phyloP scores from a whole-genome alignment of 2,888 invertebrate species.

The Ecdyonurus torrentis region DNA sequence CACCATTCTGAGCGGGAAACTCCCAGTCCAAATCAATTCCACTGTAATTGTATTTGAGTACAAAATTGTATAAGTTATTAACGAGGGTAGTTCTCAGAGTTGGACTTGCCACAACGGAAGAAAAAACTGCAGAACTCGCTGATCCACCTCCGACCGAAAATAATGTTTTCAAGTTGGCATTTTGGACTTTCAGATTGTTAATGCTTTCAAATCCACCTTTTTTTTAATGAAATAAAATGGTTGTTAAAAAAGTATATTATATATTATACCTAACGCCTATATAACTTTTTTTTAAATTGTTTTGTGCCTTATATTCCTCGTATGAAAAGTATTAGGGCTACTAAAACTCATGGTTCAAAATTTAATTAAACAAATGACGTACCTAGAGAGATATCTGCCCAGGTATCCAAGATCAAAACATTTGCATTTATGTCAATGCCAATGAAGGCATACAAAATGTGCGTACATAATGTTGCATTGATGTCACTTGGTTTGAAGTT shows the following conservation, averaged over 20 bases:
- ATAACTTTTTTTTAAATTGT: too few species aligned
- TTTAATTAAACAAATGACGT: background rate
- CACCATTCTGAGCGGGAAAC: slow-evolving; percentile 42
- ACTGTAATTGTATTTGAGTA: slow-evolving; percentile 41
- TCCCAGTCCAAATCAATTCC: slow-evolving; percentile 62
- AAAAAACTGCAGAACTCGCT: background rate
- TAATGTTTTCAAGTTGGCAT: background rate
- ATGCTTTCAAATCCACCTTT: background rate
- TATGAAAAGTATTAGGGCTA: too few species aligned
- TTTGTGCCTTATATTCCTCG: too few species aligned
- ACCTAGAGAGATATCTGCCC: slow-evolving; percentile 37
- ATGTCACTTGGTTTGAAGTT: slow-evolving; percentile 51
- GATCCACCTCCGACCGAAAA: background rate
- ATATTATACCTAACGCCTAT: too few species aligned
- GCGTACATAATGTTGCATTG: slow-evolving; percentile 52
- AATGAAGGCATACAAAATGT: slow-evolving; percentile 54
- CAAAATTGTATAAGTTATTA: slow-evolving; percentile 33
- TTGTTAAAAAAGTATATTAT: too few species aligned
- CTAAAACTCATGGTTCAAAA: too few species aligned
- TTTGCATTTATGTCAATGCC: slow-evolving; percentile 38
- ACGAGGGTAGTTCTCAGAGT: slow-evolving; percentile 34
- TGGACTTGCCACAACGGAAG: background rate
- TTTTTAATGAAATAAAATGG: too few species aligned
- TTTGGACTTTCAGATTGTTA: background rate
- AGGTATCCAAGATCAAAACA: slow-evolving; percentile 38